Percentiles rank a stretch among this genome's conserved stretches.
Evolutionary conservation across 2,888 invertebrate species (phyloP).

Genomic region (Drosophila imparisetae): DNA sequence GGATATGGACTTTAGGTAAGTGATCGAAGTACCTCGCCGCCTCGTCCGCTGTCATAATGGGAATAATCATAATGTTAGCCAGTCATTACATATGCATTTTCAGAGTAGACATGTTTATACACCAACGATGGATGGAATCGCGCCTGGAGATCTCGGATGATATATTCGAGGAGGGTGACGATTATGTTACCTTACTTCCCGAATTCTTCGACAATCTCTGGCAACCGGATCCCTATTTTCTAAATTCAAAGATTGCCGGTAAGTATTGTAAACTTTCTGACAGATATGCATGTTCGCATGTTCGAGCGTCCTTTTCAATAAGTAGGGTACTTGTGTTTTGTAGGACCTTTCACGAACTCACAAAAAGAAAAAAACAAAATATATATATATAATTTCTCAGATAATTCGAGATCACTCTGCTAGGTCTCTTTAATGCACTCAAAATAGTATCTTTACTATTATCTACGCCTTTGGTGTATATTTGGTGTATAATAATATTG

Average conservation of each 20-base stretch:
- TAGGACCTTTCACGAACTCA: constrained; percentile 21
- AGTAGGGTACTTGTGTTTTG: constrained; percentile 13
- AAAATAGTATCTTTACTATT: constrained; percentile 34
- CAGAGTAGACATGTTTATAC: constrained; percentile 94
- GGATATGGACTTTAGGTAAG: constrained; percentile 94
- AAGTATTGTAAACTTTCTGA: constrained; percentile 47
- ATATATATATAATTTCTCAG: not conserved
- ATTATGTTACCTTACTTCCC: constrained; percentile 91
- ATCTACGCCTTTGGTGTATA: constrained; percentile 35
- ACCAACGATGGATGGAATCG: constrained; percentile 92
- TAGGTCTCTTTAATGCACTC: constrained; percentile 43
- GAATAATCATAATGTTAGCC: constrained; percentile 44
- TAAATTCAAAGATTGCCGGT: constrained; percentile 94
- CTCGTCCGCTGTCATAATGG: not conserved
- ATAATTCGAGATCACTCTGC: constrained; percentile 7
- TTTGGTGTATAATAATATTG: constrained; percentile 76
- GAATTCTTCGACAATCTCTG: constrained; percentile 94
- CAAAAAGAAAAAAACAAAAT: not conserved
- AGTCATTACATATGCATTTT: constrained; percentile 66
- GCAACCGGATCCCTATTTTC: constrained; percentile 94
- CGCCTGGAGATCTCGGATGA: constrained; percentile 90
- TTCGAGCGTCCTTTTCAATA: constrained; percentile 1
- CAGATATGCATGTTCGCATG: not conserved
- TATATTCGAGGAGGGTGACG: constrained; percentile 92
- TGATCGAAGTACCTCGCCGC: constrained; percentile 8